Conservation (phyloP, 53 echinoderm and acorn worm genomes). For the Arbacia lixula region DNA sequence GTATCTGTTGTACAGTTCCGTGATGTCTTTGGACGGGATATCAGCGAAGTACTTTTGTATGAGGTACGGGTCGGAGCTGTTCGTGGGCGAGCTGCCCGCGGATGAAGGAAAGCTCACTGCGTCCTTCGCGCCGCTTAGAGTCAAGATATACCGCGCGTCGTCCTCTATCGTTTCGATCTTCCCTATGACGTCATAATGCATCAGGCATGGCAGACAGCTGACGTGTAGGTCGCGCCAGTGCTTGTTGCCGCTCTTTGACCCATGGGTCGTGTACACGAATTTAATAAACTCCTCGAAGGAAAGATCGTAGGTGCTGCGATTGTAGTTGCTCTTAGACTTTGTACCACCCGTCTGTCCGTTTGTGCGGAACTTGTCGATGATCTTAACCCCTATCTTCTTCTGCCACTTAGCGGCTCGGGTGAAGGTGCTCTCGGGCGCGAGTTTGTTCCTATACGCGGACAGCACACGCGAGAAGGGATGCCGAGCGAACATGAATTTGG, state of each 20-base stretch:
- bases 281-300: constrained; percentile 74
- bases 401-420: constrained; percentile 59
- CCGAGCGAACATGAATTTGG: constrained; percentile 77
- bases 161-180: constrained; percentile 70
- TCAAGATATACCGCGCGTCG: constrained; percentile 70
- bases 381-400: constrained; percentile 52
- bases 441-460: constrained; percentile 77
- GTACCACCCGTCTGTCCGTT: not conserved
- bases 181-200: constrained; percentile 80
- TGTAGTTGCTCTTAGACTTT: not conserved
- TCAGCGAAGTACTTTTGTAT: constrained; percentile 69
- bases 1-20: constrained; percentile 73
- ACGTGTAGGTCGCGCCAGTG: constrained; percentile 68
- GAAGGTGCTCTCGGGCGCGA: constrained; percentile 67
- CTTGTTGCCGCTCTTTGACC: constrained; percentile 36
- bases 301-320: constrained; percentile 39
- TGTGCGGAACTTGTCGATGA: constrained; percentile 54
- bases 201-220: constrained; percentile 67
- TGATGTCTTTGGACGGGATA: constrained; percentile 62
- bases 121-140: constrained; percentile 48
- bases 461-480: constrained; percentile 80
- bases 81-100: constrained; percentile 77
- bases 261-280: constrained; percentile 29
- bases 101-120: constrained; percentile 58
- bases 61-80: constrained; percentile 76